These are phyloP conservation scores for Pachycephala philippinensis DNA, from an alignment of 2,113 vertebrate genomes.

Conservation along the genomic window DNA sequence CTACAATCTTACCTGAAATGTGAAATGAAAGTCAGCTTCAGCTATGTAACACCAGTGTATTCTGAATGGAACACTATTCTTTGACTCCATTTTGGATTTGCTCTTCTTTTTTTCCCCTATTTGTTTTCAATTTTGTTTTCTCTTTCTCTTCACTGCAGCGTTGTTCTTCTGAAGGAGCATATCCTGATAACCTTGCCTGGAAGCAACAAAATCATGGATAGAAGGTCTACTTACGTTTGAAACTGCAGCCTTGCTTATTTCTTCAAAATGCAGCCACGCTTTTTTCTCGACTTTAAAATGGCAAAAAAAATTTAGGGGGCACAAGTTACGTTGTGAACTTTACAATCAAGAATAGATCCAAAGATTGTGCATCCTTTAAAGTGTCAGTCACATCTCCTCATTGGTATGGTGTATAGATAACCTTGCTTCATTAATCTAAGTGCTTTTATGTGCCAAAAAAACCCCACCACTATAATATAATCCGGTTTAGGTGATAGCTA, in stretches of 20 bases:
- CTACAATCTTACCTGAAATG: background rate
- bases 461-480: fast-evolving
- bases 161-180: background rate
- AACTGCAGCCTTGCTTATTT: background rate
- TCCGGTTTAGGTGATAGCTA: background rate
- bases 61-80: background rate
- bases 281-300: background rate
- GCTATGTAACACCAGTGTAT: background rate
- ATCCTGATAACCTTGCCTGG: background rate
- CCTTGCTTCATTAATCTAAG: background rate
- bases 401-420: background rate
- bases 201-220: background rate
- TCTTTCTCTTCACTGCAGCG: background rate
- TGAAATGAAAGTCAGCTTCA: background rate
- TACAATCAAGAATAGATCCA: background rate
- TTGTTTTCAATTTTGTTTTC: background rate
- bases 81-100: background rate
- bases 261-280: background rate
- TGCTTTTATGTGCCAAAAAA: background rate
- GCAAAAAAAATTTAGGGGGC: background rate
- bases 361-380: background rate
- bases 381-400: background rate
- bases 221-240: background rate
- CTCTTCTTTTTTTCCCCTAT: fast-evolving
- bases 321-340: background rate